phyloP scores from a whole-genome alignment of 2,113 vertebrate genomes.

The Casuarius casuarius region DNA sequence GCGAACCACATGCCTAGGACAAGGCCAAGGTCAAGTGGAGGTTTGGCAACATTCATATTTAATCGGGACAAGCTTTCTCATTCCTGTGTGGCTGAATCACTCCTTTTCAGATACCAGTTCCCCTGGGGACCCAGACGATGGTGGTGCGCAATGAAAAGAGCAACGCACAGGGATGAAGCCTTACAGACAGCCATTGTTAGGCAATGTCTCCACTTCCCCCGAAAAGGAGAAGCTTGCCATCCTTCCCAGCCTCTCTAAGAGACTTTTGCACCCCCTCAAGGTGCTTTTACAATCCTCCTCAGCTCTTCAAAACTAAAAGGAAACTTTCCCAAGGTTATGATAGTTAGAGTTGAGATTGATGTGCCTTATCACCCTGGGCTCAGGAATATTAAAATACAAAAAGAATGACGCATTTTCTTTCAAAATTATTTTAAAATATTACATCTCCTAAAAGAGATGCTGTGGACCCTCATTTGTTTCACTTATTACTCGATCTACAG shows the following conservation, averaged over 20 bases:
- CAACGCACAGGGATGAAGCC: neutral
- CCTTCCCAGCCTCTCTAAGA: neutral
- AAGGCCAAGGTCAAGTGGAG: neutral
- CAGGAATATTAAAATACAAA: constrained; percentile 7
- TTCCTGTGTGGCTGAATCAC: neutral
- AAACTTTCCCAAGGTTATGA: constrained; percentile 15
- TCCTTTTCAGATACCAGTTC: neutral
- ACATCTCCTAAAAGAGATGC: neutral
- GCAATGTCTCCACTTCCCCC: neutral
- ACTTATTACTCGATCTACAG: neutral
- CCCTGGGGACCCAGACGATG: neutral
- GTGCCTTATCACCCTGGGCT: neutral
- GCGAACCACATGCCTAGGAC: neutral
- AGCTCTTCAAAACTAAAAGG: neutral
- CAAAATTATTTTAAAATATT: constrained; percentile 19
- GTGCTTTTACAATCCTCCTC: neutral
- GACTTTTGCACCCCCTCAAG: neutral
- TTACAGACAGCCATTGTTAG: neutral
- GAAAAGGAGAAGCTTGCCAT: neutral
- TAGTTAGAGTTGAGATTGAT: neutral
- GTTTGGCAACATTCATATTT: neutral
- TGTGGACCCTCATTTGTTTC: constrained; percentile 8
- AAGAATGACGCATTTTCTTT: constrained; percentile 26
- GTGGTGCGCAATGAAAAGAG: neutral
- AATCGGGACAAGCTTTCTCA: neutral